phyloP scores from a whole-genome alignment of 2,113 vertebrate genomes.

The Caracal caracal region DNA sequence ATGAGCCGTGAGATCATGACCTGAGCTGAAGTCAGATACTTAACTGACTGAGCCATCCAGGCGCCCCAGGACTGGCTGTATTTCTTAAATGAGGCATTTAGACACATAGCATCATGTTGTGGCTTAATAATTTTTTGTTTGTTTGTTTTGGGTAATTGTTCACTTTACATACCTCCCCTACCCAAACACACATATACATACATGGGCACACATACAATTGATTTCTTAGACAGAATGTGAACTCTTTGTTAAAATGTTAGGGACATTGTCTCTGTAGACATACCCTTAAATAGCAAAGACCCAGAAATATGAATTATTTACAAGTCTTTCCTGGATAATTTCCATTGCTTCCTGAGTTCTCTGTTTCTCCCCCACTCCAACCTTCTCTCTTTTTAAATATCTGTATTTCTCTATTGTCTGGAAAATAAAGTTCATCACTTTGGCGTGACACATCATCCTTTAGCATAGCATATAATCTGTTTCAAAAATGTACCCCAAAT shows the following conservation, averaged over 20 bases:
- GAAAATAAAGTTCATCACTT: not conserved
- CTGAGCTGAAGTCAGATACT: too few relatives aligned
- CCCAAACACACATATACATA: not conserved
- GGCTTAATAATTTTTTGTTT: not conserved
- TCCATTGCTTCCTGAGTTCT: not conserved
- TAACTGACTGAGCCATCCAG: too few relatives aligned
- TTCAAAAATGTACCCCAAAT: not conserved
- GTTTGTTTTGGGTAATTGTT: not conserved
- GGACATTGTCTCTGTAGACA: not conserved
- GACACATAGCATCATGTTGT: not conserved
- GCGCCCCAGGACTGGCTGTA: not conserved
- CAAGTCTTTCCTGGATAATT: not conserved
- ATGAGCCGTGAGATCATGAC: too few relatives aligned
- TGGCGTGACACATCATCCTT: not conserved
- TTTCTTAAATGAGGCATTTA: not conserved
- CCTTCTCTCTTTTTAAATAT: not conserved
- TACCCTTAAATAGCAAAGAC: not conserved
- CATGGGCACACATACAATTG: not conserved
- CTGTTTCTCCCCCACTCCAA: not conserved
- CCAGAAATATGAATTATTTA: conserved; percentile 1
- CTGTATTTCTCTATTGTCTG: not conserved
- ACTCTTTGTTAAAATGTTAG: not conserved
- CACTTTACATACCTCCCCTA: not conserved
- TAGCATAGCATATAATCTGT: not conserved
- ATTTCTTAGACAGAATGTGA: not conserved